Base-by-base conservation (phyloP, 1,140 invertebrate species). In the Anastrepha obliqua region DNA sequence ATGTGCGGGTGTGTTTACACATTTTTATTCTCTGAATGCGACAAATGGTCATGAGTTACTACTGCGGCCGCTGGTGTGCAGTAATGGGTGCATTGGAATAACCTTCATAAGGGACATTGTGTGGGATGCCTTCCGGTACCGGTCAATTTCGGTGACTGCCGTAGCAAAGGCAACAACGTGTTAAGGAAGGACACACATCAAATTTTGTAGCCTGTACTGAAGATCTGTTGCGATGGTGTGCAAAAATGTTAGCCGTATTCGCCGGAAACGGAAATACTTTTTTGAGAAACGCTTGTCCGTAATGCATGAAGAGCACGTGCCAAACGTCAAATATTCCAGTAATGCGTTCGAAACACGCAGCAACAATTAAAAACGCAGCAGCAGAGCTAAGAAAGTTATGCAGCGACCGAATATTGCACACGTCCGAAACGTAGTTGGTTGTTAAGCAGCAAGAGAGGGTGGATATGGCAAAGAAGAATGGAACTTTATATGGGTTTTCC, bases 291-390 rank as follows among this genome's bases (percentile, higher is more conserved):
- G 44, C 74, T 29, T 7, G 74, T 17, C 42, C 47, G n/a, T 9
- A 81, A 81, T 51, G 74, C 74, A 51, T 55, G 44, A 67, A 47
- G 44, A 74, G 67, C 67, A 74, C 67, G 74, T 55, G 74, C 74
- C 17, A 20, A 81, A 81, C 44, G 44, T 81, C 74, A 81, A 81
- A 81, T 55, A 81, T 51, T 51, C 44, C 74, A 81, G 74, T 81
- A 51, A 81, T 81, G 74, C 74, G 74, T 81, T 55, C 51, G 11
- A 81, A 55, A 74, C 44, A 44, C 42, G 4, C 67, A 74, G 67
- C 44, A 74, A 74, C 44, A 74, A 47, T 74, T 70, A 15, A 6
- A 44, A 44, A 44, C 13, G 44, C 42, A 15, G 42, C 42, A 15
- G 15, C 17, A 74, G 3, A 67, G 29, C 5, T 67, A 20, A 64